Percentiles rank a stretch among this genome's conserved stretches.
phyloP scores from a whole-genome alignment of 2,113 vertebrate genomes.

The Pangasianodon hypophthalmus region DNA sequence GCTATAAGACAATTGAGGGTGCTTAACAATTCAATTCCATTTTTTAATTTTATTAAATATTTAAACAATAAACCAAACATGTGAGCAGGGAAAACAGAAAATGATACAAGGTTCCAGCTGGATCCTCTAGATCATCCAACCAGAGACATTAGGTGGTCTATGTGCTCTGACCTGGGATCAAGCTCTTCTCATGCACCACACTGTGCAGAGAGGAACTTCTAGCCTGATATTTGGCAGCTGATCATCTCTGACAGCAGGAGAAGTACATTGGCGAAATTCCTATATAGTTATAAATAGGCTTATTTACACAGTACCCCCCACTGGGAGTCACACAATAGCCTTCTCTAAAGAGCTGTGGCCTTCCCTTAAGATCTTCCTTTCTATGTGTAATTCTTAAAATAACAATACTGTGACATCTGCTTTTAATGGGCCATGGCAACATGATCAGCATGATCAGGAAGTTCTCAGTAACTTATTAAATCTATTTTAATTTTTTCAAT shows the following conservation, averaged over 20 bases:
- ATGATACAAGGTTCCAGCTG: neutral
- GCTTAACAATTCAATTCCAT: too few relatives aligned
- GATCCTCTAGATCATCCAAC: constrained; percentile 2
- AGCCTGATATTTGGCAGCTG: constrained; percentile 54
- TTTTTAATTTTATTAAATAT: neutral
- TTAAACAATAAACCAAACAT: neutral
- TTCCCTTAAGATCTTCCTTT: neutral
- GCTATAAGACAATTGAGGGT: neutral
- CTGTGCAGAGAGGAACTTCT: constrained; percentile 56
- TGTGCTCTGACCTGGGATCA: constrained; percentile 36
- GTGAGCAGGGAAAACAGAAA: neutral
- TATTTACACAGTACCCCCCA: constrained; percentile 55
- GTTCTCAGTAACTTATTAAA: neutral
- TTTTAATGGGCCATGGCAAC: neutral
- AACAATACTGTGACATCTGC: neutral
- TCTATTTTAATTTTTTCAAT: neutral
- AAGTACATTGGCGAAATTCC: constrained; percentile 70
- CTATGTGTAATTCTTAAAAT: constrained; percentile 6
- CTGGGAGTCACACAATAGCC: constrained; percentile 60
- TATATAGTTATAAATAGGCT: constrained; percentile 70
- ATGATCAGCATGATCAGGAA: constrained; percentile 5
- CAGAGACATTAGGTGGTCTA: constrained; percentile 2
- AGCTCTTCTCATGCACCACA: constrained; percentile 54
- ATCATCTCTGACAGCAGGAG: constrained; percentile 57
- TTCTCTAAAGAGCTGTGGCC: constrained; percentile 18